Conservation (phyloP, 2,888 invertebrate genomes). For the Heliothis peltigera region DNA sequence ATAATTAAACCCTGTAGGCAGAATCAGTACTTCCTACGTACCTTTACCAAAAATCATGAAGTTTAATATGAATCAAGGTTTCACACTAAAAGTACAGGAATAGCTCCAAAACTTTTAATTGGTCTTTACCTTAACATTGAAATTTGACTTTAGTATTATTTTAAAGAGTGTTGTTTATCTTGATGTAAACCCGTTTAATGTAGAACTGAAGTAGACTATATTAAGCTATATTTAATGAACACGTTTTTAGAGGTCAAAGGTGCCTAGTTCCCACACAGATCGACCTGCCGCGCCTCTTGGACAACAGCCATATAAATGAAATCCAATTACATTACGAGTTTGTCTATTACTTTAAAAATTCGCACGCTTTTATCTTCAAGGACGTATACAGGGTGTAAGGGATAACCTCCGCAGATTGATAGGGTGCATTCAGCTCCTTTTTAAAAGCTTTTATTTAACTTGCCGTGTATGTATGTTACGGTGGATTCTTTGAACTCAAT, state of each 20-base stretch:
- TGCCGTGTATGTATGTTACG: too few relatives aligned
- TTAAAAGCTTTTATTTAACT: too few relatives aligned
- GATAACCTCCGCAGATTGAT: too few relatives aligned
- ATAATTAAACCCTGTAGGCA: too few relatives aligned
- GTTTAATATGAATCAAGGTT: background rate
- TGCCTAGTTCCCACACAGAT: conserved; percentile 45
- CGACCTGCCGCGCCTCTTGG: conserved; percentile 25
- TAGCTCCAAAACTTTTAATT: conserved; percentile 12
- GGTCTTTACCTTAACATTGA: conserved; percentile 37
- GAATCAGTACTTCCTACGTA: background rate
- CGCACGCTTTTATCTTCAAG: conserved; percentile 1
- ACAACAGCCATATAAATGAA: conserved; percentile 17
- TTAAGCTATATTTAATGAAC: conserved; percentile 43
- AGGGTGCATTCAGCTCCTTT: too few relatives aligned
- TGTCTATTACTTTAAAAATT: conserved; percentile 5
- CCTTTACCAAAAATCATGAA: background rate
- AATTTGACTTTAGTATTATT: conserved; percentile 19
- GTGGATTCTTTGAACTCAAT: too few relatives aligned
- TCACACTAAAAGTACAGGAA: background rate
- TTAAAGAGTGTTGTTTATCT: conserved; percentile 31
- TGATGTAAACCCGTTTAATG: conserved; percentile 24
- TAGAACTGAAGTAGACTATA: conserved; percentile 21
- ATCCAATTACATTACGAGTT: background rate
- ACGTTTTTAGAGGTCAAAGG: conserved; percentile 55
- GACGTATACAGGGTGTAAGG: too few relatives aligned